These are phyloP conservation scores for Tapirus terrestris DNA, from an alignment of 2,113 vertebrate genomes.

Conservation along the genomic window DNA sequence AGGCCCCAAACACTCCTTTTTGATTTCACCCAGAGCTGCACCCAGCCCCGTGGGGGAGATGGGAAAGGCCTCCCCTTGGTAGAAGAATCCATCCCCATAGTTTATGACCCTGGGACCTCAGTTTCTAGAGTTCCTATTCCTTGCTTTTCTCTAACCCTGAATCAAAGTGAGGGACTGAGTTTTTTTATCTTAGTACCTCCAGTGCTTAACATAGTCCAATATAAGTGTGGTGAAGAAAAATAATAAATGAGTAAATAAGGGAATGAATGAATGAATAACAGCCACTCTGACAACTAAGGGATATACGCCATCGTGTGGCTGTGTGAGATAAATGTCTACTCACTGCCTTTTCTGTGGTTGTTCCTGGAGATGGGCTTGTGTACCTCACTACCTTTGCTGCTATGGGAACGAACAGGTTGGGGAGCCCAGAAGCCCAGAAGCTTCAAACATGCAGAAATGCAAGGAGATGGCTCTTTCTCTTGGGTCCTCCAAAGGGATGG, in stretches of 20 bases:
- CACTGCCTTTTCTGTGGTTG: neutral
- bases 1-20: neutral
- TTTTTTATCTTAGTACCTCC: neutral
- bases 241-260: neutral
- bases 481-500: neutral
- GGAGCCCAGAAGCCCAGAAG: neutral
- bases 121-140: neutral
- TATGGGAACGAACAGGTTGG: neutral
- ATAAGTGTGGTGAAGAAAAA: neutral
- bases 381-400: neutral
- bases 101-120: neutral
- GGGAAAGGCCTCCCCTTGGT: neutral
- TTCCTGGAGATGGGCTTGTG: neutral
- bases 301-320: neutral
- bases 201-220: neutral
- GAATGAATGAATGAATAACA: neutral
- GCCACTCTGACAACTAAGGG: neutral
- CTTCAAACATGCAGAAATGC: neutral
- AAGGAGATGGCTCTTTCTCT: neutral
- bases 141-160: neutral
- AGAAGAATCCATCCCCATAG: neutral
- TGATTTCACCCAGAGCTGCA: neutral
- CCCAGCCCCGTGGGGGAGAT: neutral
- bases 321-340: neutral
- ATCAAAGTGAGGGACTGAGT: neutral